phyloP scores from a whole-genome alignment of 2,888 invertebrate genomes.

The Lithophane semibrunnea region DNA sequence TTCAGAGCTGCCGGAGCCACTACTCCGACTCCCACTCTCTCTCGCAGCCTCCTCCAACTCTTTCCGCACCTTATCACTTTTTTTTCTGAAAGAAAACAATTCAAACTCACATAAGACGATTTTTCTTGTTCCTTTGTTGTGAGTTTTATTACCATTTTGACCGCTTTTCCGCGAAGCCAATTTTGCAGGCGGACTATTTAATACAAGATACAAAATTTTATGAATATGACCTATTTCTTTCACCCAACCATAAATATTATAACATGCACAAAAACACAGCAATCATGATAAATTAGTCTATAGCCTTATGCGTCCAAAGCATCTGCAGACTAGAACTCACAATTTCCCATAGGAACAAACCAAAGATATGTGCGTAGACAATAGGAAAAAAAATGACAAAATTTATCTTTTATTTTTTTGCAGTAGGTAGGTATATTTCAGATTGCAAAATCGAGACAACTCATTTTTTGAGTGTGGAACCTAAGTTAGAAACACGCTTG shows the following conservation, averaged over 20 bases:
- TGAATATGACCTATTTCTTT: slow-evolving; percentile 32
- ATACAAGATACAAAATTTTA: slow-evolving; percentile 25
- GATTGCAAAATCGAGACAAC: background rate
- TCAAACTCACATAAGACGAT: slow-evolving; percentile 46
- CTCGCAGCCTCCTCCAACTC: slow-evolving; percentile 97
- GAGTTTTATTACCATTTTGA: slow-evolving; percentile 51
- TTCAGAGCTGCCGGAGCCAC: slow-evolving; percentile 83
- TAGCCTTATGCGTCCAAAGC: slow-evolving; percentile 68
- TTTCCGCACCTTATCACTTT: slow-evolving; percentile 96
- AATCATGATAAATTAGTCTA: slow-evolving; percentile 50
- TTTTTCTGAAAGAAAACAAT: slow-evolving; percentile 92
- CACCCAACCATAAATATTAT: slow-evolving; percentile 55
- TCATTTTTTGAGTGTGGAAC: too few species aligned
- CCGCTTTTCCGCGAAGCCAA: slow-evolving; percentile 54
- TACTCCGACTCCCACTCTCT: slow-evolving; percentile 91
- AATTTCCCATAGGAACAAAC: slow-evolving; percentile 44
- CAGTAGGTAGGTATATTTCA: background rate
- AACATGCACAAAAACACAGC: slow-evolving; percentile 63
- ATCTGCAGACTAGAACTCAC: slow-evolving; percentile 59
- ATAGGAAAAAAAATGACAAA: background rate
- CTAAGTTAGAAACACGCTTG: too few species aligned
- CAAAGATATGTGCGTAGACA: slow-evolving; percentile 36
- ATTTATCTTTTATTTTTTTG: background rate
- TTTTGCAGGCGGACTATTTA: slow-evolving; percentile 43
- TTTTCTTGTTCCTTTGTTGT: slow-evolving; percentile 9